A percentile compares a stretch with the other conserved stretches of the same genome.
phyloP scores from a whole-genome alignment of 2,113 vertebrate species.

The Syngnathus scovelli region DNA sequence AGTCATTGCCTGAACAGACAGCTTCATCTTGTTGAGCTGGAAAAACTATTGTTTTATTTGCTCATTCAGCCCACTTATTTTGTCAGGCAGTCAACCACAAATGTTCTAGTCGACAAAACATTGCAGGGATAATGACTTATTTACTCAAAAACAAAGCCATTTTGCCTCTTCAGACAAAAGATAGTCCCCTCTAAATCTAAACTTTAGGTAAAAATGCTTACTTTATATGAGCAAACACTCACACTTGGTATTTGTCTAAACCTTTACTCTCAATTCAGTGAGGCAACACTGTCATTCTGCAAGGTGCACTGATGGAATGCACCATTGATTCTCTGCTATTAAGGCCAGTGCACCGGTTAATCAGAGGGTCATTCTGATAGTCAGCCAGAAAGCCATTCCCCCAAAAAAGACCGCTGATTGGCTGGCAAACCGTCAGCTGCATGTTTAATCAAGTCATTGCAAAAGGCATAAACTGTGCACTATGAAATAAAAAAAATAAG shows the following conservation, averaged over 20 bases:
- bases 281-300: slow-evolving; percentile 17
- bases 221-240: neutral
- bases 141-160: neutral
- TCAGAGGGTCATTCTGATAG: slow-evolving; percentile 44
- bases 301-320: slow-evolving; percentile 27
- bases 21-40: neutral
- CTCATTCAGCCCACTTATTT: neutral
- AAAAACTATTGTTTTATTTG: neutral
- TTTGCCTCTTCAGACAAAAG: neutral
- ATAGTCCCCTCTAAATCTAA: neutral
- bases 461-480: slow-evolving; percentile 2
- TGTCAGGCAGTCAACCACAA: neutral
- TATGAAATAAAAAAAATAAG: neutral
- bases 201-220: neutral
- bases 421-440: slow-evolving; percentile 17
- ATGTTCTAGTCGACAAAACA: neutral
- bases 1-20: neutral
- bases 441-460: slow-evolving; percentile 12
- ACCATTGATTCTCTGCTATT: slow-evolving; percentile 49
- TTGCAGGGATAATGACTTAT: neutral
- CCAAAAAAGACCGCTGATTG: slow-evolving; percentile 11
- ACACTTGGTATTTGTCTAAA: slow-evolving; percentile 22
- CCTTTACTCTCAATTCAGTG: slow-evolving; percentile 18
- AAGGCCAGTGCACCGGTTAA: slow-evolving; percentile 47
- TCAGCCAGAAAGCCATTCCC: slow-evolving; percentile 23